Evolutionary conservation across 2,797 vertebrate genomes (phyloP).

Genomic region (Philypnodon macrostomus): DNA sequence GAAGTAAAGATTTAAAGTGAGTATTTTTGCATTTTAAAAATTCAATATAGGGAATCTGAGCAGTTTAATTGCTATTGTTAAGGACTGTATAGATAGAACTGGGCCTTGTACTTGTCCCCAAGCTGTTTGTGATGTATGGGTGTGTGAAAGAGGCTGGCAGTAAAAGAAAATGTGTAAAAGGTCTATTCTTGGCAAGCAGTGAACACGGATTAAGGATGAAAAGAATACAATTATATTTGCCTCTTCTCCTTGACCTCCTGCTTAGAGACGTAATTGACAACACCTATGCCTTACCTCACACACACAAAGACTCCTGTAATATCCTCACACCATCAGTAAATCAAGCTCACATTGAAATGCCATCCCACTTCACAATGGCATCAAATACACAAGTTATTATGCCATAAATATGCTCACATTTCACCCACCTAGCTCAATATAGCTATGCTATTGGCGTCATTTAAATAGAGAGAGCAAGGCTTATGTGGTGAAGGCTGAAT

Average conservation of each 20-base stretch:
- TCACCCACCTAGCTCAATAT: slow-evolving; percentile 25
- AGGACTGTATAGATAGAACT: too few relatives aligned
- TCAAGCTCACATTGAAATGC: slow-evolving; percentile 4
- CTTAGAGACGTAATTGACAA: slow-evolving; percentile 39
- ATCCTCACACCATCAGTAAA: slow-evolving; percentile 5
- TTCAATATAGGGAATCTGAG: too few relatives aligned
- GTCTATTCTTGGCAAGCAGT: slow-evolving; percentile 6
- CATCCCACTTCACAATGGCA: background rate
- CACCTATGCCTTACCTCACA: slow-evolving; percentile 9
- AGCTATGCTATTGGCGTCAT: slow-evolving; percentile 20
- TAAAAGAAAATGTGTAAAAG: background rate
- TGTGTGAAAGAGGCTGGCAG: too few relatives aligned
- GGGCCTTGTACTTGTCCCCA: too few relatives aligned
- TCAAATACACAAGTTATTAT: slow-evolving; percentile 3
- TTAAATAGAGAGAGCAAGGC: slow-evolving; percentile 3
- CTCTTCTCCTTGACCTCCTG: slow-evolving; percentile 41
- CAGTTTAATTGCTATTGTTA: too few relatives aligned
- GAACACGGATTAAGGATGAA: slow-evolving; percentile 27
- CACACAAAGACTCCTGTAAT: slow-evolving; percentile 15
- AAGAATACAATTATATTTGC: slow-evolving; percentile 20
- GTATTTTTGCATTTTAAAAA: too few relatives aligned
- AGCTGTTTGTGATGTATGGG: too few relatives aligned
- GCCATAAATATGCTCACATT: slow-evolving; percentile 17
- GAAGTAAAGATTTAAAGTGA: too few relatives aligned
- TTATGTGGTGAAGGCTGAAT: too few relatives aligned